Base-by-base conservation (phyloP, 2,797 vertebrate genomes). In the Microctenopoma stevenorrisi region DNA sequence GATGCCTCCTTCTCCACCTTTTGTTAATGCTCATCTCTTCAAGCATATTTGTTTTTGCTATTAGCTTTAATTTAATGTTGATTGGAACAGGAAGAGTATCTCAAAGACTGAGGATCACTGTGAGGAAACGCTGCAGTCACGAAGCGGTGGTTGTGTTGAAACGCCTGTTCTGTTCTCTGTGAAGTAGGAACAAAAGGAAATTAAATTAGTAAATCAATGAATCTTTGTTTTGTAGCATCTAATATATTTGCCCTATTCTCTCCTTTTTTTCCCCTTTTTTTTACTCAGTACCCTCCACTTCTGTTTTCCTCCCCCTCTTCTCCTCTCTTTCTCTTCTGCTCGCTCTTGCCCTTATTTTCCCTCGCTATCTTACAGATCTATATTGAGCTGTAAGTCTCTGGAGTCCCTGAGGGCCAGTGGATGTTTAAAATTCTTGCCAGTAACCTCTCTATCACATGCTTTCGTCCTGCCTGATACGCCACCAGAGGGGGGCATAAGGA, bases 401-500 rank as follows among this genome's bases (percentile, higher is more conserved):
- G 57, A 66, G 73, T 85, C 82, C 83, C 75, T 33, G 63, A 66
- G 84, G 89, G 82, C 81, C 83, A 52, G 42, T 66, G 79, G 87
- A 80, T 92, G 90, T 92, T 94, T 92, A 92, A 93, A 91, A 92
- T 92, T 93, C 92, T 80, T 69, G 64, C 83, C 57, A 51, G 77
- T 90, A 91, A 92, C 91, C 91, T 92, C 89, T 93, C 87, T 76
- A 90, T 93, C 91, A 90, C 72, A 83, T 14, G 62, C 84, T 83
- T 84, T 83, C 66, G 74, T 86, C 78, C 83, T 66, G 65, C 84
- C 82, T 71, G 77, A 82, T 75, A 71, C 56, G 44, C 79, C 81
- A 86, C 88, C 85, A 83, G 86, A 80, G 72, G 82, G 81, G 85
- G 84, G 81, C 73, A 77, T n/a, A n/a, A 57, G 57, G 60, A 71